phyloP scores from a whole-genome alignment of 2,888 invertebrate genomes.

The Nephrotoma flavescens region DNA sequence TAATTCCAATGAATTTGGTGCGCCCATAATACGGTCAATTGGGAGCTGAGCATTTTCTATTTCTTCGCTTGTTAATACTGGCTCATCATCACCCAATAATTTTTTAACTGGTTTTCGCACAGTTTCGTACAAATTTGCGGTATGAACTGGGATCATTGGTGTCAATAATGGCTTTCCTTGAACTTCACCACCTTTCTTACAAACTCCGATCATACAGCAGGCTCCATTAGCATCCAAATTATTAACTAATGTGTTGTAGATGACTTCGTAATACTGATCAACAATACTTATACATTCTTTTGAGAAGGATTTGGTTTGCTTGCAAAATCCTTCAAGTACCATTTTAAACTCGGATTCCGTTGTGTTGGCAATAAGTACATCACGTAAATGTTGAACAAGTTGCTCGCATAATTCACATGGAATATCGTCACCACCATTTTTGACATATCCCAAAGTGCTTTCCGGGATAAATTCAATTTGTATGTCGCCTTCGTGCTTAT shows the following conservation, averaged over 20 bases:
- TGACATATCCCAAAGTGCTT: slow-evolving; percentile 40
- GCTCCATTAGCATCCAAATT: slow-evolving; percentile 53
- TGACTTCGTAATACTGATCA: slow-evolving; percentile 58
- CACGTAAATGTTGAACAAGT: slow-evolving; percentile 61
- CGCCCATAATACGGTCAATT: slow-evolving; percentile 34
- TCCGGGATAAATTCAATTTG: slow-evolving; percentile 40
- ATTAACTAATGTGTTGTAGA: slow-evolving; percentile 54
- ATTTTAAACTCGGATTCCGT: slow-evolving; percentile 68
- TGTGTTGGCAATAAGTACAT: slow-evolving; percentile 69
- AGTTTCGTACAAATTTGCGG: slow-evolving; percentile 30
- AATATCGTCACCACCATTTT: slow-evolving; percentile 48
- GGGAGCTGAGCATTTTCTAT: slow-evolving; percentile 34
- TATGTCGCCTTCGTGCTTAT: slow-evolving; percentile 45
- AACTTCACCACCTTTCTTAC: slow-evolving; percentile 21
- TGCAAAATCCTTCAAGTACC: slow-evolving; percentile 64
- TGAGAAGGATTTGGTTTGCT: slow-evolving; percentile 56
- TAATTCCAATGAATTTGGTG: slow-evolving; percentile 22
- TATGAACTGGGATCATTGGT: slow-evolving; percentile 41
- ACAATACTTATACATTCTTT: slow-evolving; percentile 61
- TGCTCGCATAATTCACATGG: slow-evolving; percentile 79
- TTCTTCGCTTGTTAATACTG: slow-evolving; percentile 23
- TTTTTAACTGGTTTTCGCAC: slow-evolving; percentile 20
- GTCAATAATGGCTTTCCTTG: slow-evolving; percentile 35
- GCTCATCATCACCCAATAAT: slow-evolving; percentile 22
- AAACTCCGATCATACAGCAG: slow-evolving; percentile 48